Percentiles rank a stretch among this genome's conserved stretches.
Evolutionary conservation across 1,140 invertebrate species (phyloP).

Genomic region (Heterodera carotae): DNA sequence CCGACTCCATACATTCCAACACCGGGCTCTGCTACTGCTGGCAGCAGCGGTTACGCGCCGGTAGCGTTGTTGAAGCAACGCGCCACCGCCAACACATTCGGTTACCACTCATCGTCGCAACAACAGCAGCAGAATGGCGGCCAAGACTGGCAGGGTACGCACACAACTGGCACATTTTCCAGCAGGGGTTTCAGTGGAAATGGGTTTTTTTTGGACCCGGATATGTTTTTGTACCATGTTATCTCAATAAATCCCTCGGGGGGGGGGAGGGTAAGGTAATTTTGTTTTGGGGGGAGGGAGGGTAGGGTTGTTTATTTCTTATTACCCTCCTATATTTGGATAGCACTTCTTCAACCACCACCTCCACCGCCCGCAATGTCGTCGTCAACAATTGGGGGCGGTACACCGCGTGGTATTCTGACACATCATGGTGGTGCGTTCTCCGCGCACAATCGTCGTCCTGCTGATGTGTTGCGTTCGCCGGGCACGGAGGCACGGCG

Average conservation of each 20-base stretch:
- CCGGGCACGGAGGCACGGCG: background rate
- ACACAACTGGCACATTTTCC: background rate
- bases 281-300: too few relatives aligned
- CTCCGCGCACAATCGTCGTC: background rate
- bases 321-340: too few relatives aligned
- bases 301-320: too few relatives aligned
- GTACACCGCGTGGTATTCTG: background rate
- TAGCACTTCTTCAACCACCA: background rate
- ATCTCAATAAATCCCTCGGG: too few relatives aligned
- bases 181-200: background rate
- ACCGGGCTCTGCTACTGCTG: background rate
- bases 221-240: too few relatives aligned
- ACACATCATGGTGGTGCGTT: background rate
- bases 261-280: too few relatives aligned
- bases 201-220: too few relatives aligned
- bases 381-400: background rate
- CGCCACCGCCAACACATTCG: background rate
- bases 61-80: background rate
- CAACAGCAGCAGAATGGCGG: background rate
- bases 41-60: constrained; percentile 4
- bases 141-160: background rate
- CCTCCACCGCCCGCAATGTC: constrained; percentile 4
- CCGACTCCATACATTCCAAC: constrained; percentile 22
- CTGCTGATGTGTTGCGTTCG: background rate
- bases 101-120: background rate